Evolutionary conservation across 1,140 invertebrate species (phyloP).

Genomic region (Chironomus tepperi): DNA sequence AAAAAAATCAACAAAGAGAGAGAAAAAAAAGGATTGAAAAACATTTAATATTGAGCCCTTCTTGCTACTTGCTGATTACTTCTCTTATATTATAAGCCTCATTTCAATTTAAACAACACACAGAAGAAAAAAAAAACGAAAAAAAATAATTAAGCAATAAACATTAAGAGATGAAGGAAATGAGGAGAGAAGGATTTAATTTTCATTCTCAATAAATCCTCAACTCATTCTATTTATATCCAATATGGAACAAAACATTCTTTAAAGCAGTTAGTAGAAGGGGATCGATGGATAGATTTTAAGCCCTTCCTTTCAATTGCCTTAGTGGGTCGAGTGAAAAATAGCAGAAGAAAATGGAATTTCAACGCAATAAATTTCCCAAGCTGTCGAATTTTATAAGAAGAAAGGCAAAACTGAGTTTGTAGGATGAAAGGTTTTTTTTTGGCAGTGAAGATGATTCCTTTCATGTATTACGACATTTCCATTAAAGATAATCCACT

Average conservation of each 20-base stretch:
- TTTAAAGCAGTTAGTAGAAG: too few relatives aligned
- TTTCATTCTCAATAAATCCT: conserved; percentile 8
- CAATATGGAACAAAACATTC: background rate
- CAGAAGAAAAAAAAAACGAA: background rate
- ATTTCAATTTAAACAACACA: too few relatives aligned
- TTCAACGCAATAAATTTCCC: background rate
- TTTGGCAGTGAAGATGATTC: too few relatives aligned
- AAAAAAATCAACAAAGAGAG: too few relatives aligned
- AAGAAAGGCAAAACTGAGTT: background rate
- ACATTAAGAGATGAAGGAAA: background rate
- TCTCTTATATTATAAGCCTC: background rate
- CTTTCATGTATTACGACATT: conserved; percentile 1
- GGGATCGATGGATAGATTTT: background rate
- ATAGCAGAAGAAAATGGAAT: too few relatives aligned
- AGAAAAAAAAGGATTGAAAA: too few relatives aligned
- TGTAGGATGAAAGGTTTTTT: too few relatives aligned
- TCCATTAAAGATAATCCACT: background rate
- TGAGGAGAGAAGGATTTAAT: background rate
- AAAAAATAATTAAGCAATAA: conserved; percentile 1
- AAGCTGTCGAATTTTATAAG: background rate
- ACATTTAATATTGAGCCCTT: too few relatives aligned
- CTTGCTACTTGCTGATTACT: background rate
- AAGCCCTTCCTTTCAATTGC: background rate
- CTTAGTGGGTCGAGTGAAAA: background rate
- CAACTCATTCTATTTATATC: background rate